Evolutionary conservation across 1,140 invertebrate species (phyloP).

Genomic region (Cyclargus thomasi): DNA sequence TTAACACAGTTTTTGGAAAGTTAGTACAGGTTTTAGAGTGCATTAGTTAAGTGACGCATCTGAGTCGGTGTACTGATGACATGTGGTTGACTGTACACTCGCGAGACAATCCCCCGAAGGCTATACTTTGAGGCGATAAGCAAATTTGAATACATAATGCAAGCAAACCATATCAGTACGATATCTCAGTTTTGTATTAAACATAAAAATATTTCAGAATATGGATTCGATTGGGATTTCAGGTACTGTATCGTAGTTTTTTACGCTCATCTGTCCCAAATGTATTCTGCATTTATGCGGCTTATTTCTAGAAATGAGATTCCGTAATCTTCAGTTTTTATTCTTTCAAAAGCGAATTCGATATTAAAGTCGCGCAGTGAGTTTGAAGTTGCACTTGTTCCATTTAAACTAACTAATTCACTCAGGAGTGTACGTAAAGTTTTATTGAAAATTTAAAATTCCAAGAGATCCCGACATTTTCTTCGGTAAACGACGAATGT

Average conservation of each 20-base stretch:
- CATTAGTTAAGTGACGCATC: too few relatives aligned
- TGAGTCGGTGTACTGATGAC: neutral
- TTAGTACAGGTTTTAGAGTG: too few relatives aligned
- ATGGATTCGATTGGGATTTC: neutral
- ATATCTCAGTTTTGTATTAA: neutral
- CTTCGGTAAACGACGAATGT: slow-evolving; percentile 21
- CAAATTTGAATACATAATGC: slow-evolving; percentile 25
- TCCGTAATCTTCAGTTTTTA: neutral
- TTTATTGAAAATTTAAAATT: slow-evolving; percentile 45
- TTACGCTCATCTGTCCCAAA: too few relatives aligned
- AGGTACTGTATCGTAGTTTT: too few relatives aligned
- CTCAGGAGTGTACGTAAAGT: slow-evolving; percentile 32
- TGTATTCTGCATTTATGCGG: neutral
- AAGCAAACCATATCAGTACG: neutral
- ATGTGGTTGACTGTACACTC: neutral
- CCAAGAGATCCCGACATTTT: slow-evolving; percentile 30
- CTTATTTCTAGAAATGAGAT: too few relatives aligned
- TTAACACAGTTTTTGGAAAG: neutral
- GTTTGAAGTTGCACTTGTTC: slow-evolving; percentile 36
- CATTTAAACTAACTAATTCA: slow-evolving; percentile 36
- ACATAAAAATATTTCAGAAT: neutral
- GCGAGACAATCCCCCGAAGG: slow-evolving; percentile 49
- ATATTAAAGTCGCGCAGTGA: slow-evolving; percentile 19
- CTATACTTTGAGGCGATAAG: slow-evolving; percentile 41
- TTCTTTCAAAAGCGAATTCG: neutral